Percentiles rank a stretch among this genome's conserved stretches.
phyloP scores from a whole-genome alignment of 2,113 vertebrate genomes.

The Dicrurus megarhynchus region DNA sequence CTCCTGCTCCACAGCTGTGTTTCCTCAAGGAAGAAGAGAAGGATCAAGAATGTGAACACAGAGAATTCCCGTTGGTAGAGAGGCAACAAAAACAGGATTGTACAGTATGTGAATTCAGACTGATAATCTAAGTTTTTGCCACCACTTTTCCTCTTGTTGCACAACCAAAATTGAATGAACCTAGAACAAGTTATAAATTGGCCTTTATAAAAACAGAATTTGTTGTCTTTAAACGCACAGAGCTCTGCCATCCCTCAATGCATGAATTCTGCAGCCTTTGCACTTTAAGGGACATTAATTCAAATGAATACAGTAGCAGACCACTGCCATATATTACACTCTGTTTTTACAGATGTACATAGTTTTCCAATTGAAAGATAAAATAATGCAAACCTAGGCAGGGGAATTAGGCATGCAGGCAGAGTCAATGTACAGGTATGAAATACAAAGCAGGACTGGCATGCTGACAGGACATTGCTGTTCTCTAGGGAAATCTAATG shows the following conservation, averaged over 20 bases:
- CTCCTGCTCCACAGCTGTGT: constrained; percentile 43
- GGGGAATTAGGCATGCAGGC: not conserved
- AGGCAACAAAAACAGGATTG: constrained; percentile 26
- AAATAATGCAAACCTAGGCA: constrained; percentile 14
- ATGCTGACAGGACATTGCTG: not conserved
- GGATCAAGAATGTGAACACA: not conserved
- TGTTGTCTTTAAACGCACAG: not conserved
- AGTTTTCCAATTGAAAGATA: constrained; percentile 28
- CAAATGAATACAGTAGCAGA: constrained; percentile 38
- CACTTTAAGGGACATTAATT: constrained; percentile 43
- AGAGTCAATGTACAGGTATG: not conserved
- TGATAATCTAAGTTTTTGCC: not conserved
- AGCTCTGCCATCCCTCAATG: not conserved
- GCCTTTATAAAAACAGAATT: not conserved
- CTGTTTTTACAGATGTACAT: constrained; percentile 62
- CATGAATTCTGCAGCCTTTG: constrained; percentile 15
- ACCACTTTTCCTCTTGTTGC: not conserved
- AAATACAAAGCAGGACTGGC: not conserved
- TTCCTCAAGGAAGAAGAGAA: constrained; percentile 42
- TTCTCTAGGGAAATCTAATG: not conserved
- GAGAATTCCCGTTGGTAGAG: constrained; percentile 14
- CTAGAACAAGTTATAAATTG: not conserved
- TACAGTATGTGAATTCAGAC: not conserved
- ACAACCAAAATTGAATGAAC: not conserved
- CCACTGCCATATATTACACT: not conserved